A percentile compares a stretch with the other conserved stretches of the same genome.
These are phyloP conservation scores for Parotocinclus haroldoi DNA, from an alignment of 2,797 vertebrate species.

Conservation along the genomic window DNA sequence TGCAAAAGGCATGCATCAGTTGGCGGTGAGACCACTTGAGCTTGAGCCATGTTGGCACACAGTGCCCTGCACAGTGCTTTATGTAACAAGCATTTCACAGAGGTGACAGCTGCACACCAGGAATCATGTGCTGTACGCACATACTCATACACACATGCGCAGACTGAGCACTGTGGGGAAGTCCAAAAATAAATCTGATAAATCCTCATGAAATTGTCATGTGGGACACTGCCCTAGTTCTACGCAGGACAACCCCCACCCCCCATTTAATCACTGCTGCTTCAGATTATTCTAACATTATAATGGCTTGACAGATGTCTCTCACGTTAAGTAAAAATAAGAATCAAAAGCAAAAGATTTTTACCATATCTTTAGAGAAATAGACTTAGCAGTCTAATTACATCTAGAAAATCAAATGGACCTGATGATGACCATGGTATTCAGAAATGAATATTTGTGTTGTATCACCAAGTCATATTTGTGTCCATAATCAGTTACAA, in stretches of 20 bases:
- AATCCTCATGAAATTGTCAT: constrained; percentile 53
- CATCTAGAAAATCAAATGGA: too few species aligned
- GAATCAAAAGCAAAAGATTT: too few species aligned
- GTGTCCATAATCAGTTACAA: too few species aligned
- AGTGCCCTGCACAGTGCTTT: constrained; percentile 46
- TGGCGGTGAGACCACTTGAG: constrained; percentile 18
- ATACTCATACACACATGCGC: constrained; percentile 8
- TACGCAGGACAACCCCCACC: constrained; percentile 1
- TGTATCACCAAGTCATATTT: too few species aligned
- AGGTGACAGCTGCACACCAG: constrained; percentile 19
- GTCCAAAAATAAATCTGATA: constrained; percentile 60
- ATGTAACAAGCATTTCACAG: constrained; percentile 52
- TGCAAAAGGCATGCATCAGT: constrained; percentile 36
- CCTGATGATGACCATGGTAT: too few species aligned
- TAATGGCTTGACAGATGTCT: too few species aligned
- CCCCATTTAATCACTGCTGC: neutral
- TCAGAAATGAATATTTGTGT: too few species aligned
- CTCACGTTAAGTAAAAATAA: too few species aligned
- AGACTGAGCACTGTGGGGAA: constrained; percentile 25
- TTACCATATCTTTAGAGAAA: too few species aligned
- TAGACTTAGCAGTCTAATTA: too few species aligned
- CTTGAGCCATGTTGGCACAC: constrained; percentile 33
- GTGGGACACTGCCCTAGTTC: constrained; percentile 54
- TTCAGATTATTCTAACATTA: too few species aligned
- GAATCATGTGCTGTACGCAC: constrained; percentile 16